phyloP scores from a whole-genome alignment of 2,797 vertebrate genomes.

The Nannoperca obscura region DNA sequence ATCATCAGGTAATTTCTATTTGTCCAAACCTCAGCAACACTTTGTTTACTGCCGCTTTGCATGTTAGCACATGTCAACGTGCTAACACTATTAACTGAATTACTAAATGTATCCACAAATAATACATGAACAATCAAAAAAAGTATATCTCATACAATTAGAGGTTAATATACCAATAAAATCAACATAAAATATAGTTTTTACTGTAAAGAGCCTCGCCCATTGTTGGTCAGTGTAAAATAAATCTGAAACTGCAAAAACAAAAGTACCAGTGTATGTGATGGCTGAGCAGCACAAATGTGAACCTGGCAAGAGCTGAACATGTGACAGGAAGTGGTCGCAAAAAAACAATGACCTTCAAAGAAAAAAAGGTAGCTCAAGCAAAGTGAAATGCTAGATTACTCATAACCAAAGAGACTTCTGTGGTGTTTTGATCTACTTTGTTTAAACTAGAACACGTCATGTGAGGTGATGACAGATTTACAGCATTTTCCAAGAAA shows the following conservation, averaged over 20 bases:
- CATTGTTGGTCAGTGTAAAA: background rate
- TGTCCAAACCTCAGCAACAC: background rate
- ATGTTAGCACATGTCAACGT: background rate
- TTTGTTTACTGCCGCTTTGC: background rate
- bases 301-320: background rate
- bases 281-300: constrained; percentile 4
- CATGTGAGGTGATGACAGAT: constrained; percentile 31
- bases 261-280: background rate
- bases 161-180: too few relatives aligned
- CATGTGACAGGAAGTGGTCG: constrained; percentile 66
- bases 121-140: background rate
- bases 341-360: constrained; percentile 51
- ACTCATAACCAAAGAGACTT: constrained; percentile 50
- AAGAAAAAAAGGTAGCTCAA: constrained; percentile 13
- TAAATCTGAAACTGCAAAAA: background rate
- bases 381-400: constrained; percentile 16
- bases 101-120: too few relatives aligned
- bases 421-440: constrained; percentile 20
- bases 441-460: constrained; percentile 20
- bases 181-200: background rate
- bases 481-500: constrained; percentile 1
- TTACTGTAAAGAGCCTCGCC: background rate
- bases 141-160: too few relatives aligned
- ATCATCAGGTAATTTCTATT: background rate
- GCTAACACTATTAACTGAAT: background rate